Base-by-base conservation (phyloP, 2,113 vertebrate species). In the human region DNA sequence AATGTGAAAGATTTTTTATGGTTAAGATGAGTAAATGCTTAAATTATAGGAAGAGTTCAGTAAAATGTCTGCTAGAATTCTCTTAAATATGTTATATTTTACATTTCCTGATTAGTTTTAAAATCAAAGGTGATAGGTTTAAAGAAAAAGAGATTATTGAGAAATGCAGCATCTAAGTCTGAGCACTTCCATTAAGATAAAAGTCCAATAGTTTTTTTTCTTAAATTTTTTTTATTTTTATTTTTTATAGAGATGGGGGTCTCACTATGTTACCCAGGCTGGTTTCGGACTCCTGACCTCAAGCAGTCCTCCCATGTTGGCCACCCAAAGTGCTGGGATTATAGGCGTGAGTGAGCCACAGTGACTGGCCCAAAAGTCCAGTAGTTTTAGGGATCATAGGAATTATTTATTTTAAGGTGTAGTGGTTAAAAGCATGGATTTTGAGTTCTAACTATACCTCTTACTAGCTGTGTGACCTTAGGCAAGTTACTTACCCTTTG, bases 1-100 rank as follows among this genome's bases (percentile, higher is more conserved):
- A 70, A 88, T 93, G 32, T 88, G 48, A 88, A 92, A 87, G 82
- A 80, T 90, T 76, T 86, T 87, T 96, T 93, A 59, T 78, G 52
- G 52, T 72, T 94, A 79, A 86, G 78, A 87, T 93, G 89, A 96
- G 43, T 79, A 94, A 93, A 93, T 93, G 40, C 76, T 80, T 97
- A 86, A 95, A 93, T 40, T 84, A 80, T 38, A 93, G 68, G 43
- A 76, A 87, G 27, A 23, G 38, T 59, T 80, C 55, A 86, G 61
- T 96, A 68, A 96, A 96, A 94, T 90, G 80, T 94, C 73, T 88
- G 43, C 22, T 48, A 68, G 25, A 59, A 8, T 79, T 96, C 30
- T 93, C 78, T 86, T 80, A 75, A 91, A 48, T 86, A 12, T 93
- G 64, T 94, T 89, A 72, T 94, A 90, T 52, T 93, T 94, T 27